A percentile compares a stretch with the other conserved stretches of the same genome.
phyloP scores from a whole-genome alignment of 2,888 invertebrate species.

The Esperia sulphurella region DNA sequence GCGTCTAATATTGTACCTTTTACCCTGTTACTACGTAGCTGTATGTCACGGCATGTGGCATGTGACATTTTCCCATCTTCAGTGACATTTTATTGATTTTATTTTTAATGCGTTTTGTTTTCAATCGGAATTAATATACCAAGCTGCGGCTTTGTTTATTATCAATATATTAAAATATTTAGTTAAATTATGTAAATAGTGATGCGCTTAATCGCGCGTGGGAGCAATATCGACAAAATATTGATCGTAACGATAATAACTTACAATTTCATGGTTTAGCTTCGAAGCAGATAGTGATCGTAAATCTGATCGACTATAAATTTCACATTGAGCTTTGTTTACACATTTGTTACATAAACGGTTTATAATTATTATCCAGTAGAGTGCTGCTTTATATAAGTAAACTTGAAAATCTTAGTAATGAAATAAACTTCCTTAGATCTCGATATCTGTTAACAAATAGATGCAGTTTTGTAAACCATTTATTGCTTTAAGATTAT shows the following conservation, averaged over 20 bases:
- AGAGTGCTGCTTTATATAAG: neutral
- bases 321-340: conserved; percentile 39
- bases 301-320: conserved; percentile 46
- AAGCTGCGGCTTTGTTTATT: neutral
- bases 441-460: neutral
- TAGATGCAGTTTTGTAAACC: neutral
- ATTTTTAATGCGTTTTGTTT: conserved; percentile 20
- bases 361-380: conserved; percentile 10
- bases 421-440: neutral
- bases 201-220: conserved; percentile 16
- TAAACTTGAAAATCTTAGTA: neutral
- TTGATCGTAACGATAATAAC: conserved; percentile 14
- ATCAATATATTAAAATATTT: conserved; percentile 9
- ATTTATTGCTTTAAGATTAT: no score
- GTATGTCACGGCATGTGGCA: no score
- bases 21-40: no score
- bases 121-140: neutral
- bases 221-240: conserved; percentile 21
- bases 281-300: conserved; percentile 26
- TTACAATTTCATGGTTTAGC: conserved; percentile 20
- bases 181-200: conserved; percentile 13
- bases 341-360: conserved; percentile 27
- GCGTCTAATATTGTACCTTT: conserved; percentile 43
- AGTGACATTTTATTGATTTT: conserved; percentile 24
- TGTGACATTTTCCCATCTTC: conserved; percentile 48